Evolutionary conservation across 2,797 vertebrate genomes (phyloP).

Genomic region (Acanthurus lineatus): DNA sequence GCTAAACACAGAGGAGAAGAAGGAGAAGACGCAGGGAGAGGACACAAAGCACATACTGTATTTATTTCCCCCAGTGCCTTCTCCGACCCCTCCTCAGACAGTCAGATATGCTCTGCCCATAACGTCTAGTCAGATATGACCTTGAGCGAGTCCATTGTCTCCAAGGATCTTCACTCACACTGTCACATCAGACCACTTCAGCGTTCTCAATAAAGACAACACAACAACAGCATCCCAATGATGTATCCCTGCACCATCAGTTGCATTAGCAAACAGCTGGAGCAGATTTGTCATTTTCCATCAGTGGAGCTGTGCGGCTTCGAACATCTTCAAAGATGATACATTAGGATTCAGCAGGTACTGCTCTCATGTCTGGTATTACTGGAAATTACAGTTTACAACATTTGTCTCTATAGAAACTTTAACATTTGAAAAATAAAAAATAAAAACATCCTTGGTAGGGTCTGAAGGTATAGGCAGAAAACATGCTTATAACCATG

Average conservation of each 20-base stretch:
- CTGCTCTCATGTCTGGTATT: conserved; percentile 42
- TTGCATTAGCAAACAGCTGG: conserved; percentile 73
- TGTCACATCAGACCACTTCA: conserved; percentile 73
- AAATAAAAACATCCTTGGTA: background rate
- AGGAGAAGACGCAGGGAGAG: conserved; percentile 27
- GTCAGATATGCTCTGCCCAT: conserved; percentile 57
- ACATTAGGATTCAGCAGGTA: conserved; percentile 47
- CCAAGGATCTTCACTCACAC: conserved; percentile 64
- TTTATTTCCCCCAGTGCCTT: conserved; percentile 59
- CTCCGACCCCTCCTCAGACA: conserved; percentile 51
- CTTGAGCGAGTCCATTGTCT: conserved; percentile 77
- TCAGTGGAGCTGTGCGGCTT: conserved; percentile 54
- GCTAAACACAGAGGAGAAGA: conserved; percentile 60
- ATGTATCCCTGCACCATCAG: conserved; percentile 62
- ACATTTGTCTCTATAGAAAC: conserved; percentile 33
- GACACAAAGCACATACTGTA: conserved; percentile 50
- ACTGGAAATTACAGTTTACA: conserved; percentile 29
- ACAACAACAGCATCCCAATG: conserved; percentile 68
- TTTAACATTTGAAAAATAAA: conserved; percentile 4
- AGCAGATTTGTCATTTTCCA: conserved; percentile 67
- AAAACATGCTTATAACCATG: conserved; percentile 2
- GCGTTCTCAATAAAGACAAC: conserved; percentile 72
- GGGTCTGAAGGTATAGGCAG: background rate
- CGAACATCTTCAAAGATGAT: conserved; percentile 42
- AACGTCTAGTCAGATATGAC: conserved; percentile 75